A percentile compares a stretch with the other conserved stretches of the same genome.
Conservation (phyloP, 2,113 vertebrate species). For the Danio rerio region DNA sequence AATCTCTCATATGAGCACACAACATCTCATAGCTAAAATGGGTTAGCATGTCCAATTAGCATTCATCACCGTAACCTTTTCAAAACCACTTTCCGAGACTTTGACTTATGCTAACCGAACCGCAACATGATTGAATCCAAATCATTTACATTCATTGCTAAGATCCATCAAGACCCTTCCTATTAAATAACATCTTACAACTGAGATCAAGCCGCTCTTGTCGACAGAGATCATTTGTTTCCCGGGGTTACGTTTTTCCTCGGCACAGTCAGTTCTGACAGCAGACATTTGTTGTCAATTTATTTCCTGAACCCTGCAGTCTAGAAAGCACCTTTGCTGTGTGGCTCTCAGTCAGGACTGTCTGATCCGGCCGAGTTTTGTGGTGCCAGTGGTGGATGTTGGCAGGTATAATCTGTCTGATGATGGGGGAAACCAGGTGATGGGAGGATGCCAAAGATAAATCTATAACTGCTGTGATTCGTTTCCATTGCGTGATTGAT, state of each 20-base stretch:
- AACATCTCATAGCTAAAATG: neutral
- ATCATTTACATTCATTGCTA: neutral
- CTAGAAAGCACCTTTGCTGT: neutral
- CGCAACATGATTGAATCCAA: neutral
- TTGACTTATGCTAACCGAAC: neutral
- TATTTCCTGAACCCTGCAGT: neutral
- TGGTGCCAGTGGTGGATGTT: neutral
- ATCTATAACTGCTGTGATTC: neutral
- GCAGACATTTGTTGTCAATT: neutral
- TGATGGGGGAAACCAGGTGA: constrained; percentile 18
- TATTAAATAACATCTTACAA: neutral
- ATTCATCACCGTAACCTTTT: constrained; percentile 3
- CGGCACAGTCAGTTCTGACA: constrained; percentile 28
- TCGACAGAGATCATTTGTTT: neutral
- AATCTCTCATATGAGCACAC: too few relatives aligned
- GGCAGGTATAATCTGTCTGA: constrained; percentile 38
- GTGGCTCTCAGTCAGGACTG: neutral
- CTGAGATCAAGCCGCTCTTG: neutral
- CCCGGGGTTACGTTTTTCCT: neutral
- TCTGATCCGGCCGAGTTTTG: constrained; percentile 19
- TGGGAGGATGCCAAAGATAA: constrained; percentile 13
- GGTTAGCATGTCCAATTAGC: neutral
- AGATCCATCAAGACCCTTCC: neutral
- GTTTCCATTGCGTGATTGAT: neutral
- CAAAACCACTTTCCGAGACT: neutral